Base-by-base conservation (phyloP, 2,797 vertebrate genomes). In the Cossypha caffra region DNA sequence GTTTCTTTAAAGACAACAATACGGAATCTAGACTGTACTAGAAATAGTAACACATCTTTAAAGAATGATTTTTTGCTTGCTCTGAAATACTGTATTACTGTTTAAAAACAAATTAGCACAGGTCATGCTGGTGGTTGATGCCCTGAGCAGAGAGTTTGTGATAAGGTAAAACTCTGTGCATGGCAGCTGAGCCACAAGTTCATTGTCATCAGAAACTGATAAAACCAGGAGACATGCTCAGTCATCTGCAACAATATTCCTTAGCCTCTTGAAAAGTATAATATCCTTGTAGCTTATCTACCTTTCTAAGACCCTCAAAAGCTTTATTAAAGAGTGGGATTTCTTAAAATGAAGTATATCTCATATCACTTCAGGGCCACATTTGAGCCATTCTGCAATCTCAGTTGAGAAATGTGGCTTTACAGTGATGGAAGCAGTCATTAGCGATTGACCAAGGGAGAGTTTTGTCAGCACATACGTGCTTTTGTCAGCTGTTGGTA, bases 171-270 rank as follows among this genome's bases (percentile, higher is more conserved):
- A 75, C 64, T 68, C 14, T 48, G 19, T 81, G 28, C 62, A 3
- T 42, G 64, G 62, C 83, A 93, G 62, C 69, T 66, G 66, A 94
- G 62, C 76, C 82, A 45, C 92, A 93, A 68, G 68, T 88, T 96
- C 40, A 23, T 91, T 92, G 93, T 94, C 68, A 75, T 83, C 82
- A 75, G 75, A 90, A 91, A 78, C 37, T 51, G 91, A 90, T 86
- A 86, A 88, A 91, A 59, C 47, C 72, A 84, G 61, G 68, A 89
- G 61, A 92, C 50, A 9, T 75, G 35, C 51, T 74, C 47, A 68
- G 79, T 88, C 93, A 84, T 86, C 88, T 93, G 73, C 69, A 90
- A 28, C 63, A 50, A 9, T 74, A 77, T 93, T 91, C 45, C 68
- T 68, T 83, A 94, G 57, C 45, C 51, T 80, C 62, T 90, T 88